phyloP scores from a whole-genome alignment of 2,113 vertebrate genomes.

The Rhea pennata region DNA sequence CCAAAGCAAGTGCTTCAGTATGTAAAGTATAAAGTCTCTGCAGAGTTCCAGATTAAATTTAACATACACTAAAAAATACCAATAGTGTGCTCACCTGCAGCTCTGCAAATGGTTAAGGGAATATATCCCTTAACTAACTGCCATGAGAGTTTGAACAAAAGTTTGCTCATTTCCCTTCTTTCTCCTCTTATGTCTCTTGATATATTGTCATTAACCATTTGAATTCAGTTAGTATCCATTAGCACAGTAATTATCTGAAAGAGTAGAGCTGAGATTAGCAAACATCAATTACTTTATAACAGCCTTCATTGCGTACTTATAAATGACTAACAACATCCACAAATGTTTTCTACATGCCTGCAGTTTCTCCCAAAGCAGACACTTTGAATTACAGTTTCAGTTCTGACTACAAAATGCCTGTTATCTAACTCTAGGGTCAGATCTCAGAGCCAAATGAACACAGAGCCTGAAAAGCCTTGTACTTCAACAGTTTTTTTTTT shows the following conservation, averaged over 20 bases:
- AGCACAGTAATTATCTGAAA: background rate
- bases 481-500: background rate
- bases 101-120: background rate
- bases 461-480: background rate
- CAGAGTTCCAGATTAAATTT: background rate
- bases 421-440: background rate
- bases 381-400: background rate
- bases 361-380: background rate
- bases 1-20: background rate
- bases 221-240: background rate
- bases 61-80: background rate
- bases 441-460: background rate
- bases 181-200: background rate
- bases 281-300: background rate
- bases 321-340: background rate
- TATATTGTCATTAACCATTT: background rate
- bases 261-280: background rate
- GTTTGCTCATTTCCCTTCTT: background rate
- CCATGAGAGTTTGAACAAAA: background rate
- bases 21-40: background rate
- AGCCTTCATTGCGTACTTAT: background rate
- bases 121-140: background rate
- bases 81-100: background rate
- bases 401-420: slow-evolving; percentile 15
- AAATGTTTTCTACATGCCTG: background rate